Evolutionary conservation across 2,888 invertebrate species (phyloP).

Genomic region (Lasioglossum marginatum): DNA sequence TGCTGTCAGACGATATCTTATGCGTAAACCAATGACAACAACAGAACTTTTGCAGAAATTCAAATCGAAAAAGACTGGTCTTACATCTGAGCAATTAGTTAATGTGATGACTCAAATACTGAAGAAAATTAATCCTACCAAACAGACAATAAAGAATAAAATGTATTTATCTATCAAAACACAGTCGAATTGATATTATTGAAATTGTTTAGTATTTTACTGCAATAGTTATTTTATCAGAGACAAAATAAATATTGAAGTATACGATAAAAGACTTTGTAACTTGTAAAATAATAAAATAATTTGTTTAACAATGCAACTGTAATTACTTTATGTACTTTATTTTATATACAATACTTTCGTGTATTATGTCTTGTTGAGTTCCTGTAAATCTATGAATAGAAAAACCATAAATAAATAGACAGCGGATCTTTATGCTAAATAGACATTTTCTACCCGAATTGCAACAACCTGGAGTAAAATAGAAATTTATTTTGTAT

Average conservation of each 20-base stretch:
- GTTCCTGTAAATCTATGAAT: background rate
- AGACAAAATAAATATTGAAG: background rate
- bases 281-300: slow-evolving; percentile 28
- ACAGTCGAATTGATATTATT: slow-evolving; percentile 71
- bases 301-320: background rate
- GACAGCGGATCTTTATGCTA: too few species aligned
- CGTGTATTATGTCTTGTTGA: background rate
- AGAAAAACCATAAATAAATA: background rate
- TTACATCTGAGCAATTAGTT: slow-evolving; percentile 95
- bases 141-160: slow-evolving; percentile 95
- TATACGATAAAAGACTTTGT: background rate
- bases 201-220: slow-evolving; percentile 18
- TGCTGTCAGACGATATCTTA: slow-evolving; percentile 96
- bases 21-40: slow-evolving; percentile 98
- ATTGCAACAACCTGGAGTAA: too few species aligned
- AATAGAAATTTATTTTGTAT: too few species aligned
- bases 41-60: slow-evolving; percentile 98
- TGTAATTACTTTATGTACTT: background rate
- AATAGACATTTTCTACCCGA: too few species aligned
- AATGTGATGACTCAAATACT: slow-evolving; percentile 97
- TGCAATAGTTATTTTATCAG: slow-evolving; percentile 8
- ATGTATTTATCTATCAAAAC: slow-evolving; percentile 96
- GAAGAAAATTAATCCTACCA: slow-evolving; percentile 97
- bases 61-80: slow-evolving; percentile 96
- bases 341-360: background rate